These are phyloP conservation scores for Pseudoatta argentina DNA, from an alignment of 1,140 invertebrate genomes.

Conservation along the genomic window DNA sequence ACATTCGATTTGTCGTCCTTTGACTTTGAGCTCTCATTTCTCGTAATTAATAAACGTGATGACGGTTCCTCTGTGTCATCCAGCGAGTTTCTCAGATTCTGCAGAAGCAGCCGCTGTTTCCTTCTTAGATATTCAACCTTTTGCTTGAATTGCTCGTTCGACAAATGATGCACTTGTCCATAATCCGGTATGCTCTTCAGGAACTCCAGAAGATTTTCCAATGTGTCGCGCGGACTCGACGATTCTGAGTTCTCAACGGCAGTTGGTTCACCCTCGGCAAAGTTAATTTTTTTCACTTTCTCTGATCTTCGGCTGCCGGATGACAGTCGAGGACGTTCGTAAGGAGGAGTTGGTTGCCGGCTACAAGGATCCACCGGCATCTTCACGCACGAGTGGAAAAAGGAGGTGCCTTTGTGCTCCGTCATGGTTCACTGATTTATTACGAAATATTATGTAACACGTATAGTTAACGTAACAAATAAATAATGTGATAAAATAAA, in stretches of 20 bases:
- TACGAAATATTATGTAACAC: background rate
- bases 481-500: background rate
- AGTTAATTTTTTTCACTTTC: conserved; percentile 73
- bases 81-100: conserved; percentile 86
- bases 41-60: conserved; percentile 42
- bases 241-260: conserved; percentile 53
- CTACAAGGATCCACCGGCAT: conserved; percentile 89
- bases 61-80: conserved; percentile 76
- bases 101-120: conserved; percentile 88
- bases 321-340: conserved; percentile 86
- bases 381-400: conserved; percentile 88
- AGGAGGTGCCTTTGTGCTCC: conserved; percentile 82
- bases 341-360: conserved; percentile 88
- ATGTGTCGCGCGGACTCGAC: conserved; percentile 72
- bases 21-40: conserved; percentile 1
- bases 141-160: conserved; percentile 89
- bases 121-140: conserved; percentile 89
- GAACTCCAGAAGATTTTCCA: conserved; percentile 89
- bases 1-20: conserved; percentile 22
- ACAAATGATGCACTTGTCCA: conserved; percentile 89
- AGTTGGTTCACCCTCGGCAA: conserved; percentile 36
- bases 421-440: conserved; percentile 73
- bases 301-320: conserved; percentile 77
- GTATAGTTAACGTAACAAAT: background rate
- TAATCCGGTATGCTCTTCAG: conserved; percentile 91